phyloP scores from a whole-genome alignment of 2,888 invertebrate genomes.

The Allophyes oxyacanthae region DNA sequence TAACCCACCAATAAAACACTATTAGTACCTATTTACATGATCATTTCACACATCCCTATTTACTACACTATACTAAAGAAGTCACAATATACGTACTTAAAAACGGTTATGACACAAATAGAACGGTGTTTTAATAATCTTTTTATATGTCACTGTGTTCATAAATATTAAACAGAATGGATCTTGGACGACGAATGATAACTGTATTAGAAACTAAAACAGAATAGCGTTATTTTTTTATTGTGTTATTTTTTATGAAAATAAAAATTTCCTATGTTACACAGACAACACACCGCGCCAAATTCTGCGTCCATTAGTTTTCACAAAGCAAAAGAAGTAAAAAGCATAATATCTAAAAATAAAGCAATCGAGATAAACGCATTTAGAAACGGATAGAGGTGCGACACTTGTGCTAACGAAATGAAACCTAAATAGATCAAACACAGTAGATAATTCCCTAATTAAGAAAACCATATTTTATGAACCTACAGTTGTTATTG shows the following conservation, averaged over 20 bases:
- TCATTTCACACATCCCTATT: slow-evolving; percentile 16
- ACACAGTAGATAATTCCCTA: too few relatives aligned
- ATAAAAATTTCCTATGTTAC: too few relatives aligned
- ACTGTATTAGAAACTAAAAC: slow-evolving; percentile 15
- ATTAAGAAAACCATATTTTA: too few relatives aligned
- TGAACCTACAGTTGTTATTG: too few relatives aligned
- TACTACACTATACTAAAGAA: slow-evolving; percentile 13
- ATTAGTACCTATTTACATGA: slow-evolving; percentile 21
- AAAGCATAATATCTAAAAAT: slow-evolving; percentile 11
- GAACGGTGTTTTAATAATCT: slow-evolving; percentile 24
- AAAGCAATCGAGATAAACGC: too few relatives aligned
- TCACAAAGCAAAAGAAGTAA: slow-evolving; percentile 10
- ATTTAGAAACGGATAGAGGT: too few relatives aligned
- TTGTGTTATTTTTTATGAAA: slow-evolving; percentile 14
- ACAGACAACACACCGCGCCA: too few relatives aligned
- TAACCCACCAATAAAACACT: slow-evolving; percentile 29
- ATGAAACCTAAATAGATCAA: too few relatives aligned
- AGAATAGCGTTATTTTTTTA: background rate
- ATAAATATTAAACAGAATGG: slow-evolving; percentile 25
- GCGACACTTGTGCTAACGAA: too few relatives aligned
- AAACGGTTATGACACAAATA: slow-evolving; percentile 16
- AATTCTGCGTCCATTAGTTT: slow-evolving; percentile 17
- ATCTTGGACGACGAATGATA: slow-evolving; percentile 16
- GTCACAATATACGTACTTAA: slow-evolving; percentile 11
- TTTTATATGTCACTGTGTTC: slow-evolving; percentile 19